Conservation (phyloP, 2,797 vertebrate genomes). For the Helarctos malayanus region DNA sequence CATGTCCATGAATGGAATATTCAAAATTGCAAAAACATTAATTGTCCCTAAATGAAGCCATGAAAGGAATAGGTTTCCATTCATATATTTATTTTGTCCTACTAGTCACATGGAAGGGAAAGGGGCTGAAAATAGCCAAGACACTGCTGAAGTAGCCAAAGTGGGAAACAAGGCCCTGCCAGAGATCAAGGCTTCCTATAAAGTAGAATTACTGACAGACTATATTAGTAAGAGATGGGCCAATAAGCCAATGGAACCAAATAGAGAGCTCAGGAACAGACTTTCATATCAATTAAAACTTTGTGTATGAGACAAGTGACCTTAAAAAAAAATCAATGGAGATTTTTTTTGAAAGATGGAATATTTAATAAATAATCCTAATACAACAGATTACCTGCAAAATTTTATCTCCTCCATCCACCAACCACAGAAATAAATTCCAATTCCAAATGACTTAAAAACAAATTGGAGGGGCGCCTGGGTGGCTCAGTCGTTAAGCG, state of each 20-base stretch:
- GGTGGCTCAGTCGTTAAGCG: no score
- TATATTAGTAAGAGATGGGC: neutral
- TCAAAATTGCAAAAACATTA: neutral
- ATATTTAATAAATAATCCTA: neutral
- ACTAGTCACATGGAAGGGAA: constrained; percentile 44
- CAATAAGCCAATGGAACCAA: neutral
- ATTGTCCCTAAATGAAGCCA: neutral
- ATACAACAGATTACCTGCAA: neutral
- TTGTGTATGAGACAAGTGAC: neutral
- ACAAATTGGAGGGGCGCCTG: neutral
- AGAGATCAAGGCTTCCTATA: neutral
- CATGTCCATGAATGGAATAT: neutral
- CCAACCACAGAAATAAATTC: neutral
- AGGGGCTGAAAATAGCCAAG: neutral
- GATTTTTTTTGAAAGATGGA: neutral
- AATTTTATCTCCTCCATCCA: neutral
- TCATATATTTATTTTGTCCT: neutral
- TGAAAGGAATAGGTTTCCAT: neutral
- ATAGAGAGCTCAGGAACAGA: neutral
- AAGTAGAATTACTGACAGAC: neutral
- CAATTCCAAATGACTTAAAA: neutral
- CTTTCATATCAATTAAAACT: neutral
- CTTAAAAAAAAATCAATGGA: neutral
- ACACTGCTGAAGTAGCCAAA: neutral
- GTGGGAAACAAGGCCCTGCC: neutral